These are phyloP conservation scores for Paedocypris micromegethes DNA, from an alignment of 2,797 vertebrate genomes.

Conservation along the genomic window DNA sequence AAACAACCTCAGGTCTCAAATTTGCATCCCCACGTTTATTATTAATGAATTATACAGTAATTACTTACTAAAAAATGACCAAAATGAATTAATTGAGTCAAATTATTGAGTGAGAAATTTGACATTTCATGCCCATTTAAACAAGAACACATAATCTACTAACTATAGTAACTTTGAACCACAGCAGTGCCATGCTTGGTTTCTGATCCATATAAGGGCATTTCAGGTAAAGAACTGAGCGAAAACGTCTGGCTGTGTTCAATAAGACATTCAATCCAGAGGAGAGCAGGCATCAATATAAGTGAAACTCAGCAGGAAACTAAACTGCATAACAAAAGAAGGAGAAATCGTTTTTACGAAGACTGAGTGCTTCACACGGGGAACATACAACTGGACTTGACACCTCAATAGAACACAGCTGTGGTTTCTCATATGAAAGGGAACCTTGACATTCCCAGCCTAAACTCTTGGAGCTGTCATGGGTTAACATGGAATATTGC, in stretches of 20 bases:
- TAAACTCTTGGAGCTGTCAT: not conserved
- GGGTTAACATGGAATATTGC: not conserved
- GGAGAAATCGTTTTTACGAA: slow-evolving; percentile 2
- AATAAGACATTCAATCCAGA: slow-evolving; percentile 38
- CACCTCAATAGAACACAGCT: slow-evolving; percentile 3
- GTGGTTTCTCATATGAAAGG: slow-evolving; percentile 3
- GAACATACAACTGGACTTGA: slow-evolving; percentile 9
- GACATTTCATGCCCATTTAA: slow-evolving; percentile 6
- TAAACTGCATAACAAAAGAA: slow-evolving; percentile 9
- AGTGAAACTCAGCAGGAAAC: slow-evolving; percentile 14
- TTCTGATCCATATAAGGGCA: not conserved
- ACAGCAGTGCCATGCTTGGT: slow-evolving; percentile 20
- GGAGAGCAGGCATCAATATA: slow-evolving; percentile 31
- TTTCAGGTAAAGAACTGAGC: slow-evolving; percentile 22
- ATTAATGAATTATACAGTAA: too few species aligned
- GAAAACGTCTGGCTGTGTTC: slow-evolving; percentile 31
- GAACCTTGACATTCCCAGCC: not conserved
- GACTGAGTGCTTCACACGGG: not conserved
- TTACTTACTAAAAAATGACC: too few species aligned
- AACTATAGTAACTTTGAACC: slow-evolving; percentile 28
- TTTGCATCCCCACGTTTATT: too few species aligned
- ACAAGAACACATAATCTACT: slow-evolving; percentile 10
- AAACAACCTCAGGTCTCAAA: too few species aligned
- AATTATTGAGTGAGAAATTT: too few species aligned
- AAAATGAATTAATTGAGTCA: too few species aligned